Base-by-base conservation (phyloP, 2,888 invertebrate species). In the Drosophila maculinotata region DNA sequence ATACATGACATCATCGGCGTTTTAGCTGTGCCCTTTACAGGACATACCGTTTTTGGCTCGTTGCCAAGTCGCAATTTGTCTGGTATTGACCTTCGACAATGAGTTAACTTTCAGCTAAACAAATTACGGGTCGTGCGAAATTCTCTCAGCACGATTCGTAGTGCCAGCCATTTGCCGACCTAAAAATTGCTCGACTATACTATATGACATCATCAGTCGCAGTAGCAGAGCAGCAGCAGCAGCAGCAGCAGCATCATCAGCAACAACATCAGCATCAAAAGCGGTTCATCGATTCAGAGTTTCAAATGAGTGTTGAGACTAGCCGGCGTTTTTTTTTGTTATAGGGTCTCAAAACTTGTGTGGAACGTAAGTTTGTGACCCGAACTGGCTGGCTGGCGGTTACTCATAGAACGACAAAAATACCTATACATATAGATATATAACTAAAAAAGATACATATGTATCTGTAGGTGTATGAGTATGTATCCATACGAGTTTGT, bases 191-290 rank as follows among this genome's bases (percentile, higher is more conserved):
- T 17, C 38, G 7, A 35, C 23, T 25, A 4, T 17, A 44, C 10
- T 38, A 41, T 49, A 80, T 80, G 86, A 80, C 86, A 85, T 85
- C 79, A 80, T 85, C n/a, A n/a, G n/a, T n/a, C n/a, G n/a, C n/a
- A n/a, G n/a, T n/a, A n/a, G n/a, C n/a, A n/a, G n/a, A n/a, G n/a
- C n/a, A n/a, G n/a, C n/a, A n/a, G n/a, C 86, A 63, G 23, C 75
- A 64, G 8, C 38, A 33, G 23, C 30, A 44, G 30, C 69, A 60
- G 41, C 60, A 69, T 25, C 69, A 80, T 85, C 86, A 63, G 23
- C 75, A 64, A 7, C 38, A 33, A 15, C 30, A 44, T 25, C 69
- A 60, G 41, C 60, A 69, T 25, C 69, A 48, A 26, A 42, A 48
- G 53, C 39, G 45, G 44, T 39, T 64, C 76, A 84, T 67, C 77